Evolutionary conservation across 2,113 vertebrate genomes (phyloP).

Genomic region (Artemisiospiza belli): DNA sequence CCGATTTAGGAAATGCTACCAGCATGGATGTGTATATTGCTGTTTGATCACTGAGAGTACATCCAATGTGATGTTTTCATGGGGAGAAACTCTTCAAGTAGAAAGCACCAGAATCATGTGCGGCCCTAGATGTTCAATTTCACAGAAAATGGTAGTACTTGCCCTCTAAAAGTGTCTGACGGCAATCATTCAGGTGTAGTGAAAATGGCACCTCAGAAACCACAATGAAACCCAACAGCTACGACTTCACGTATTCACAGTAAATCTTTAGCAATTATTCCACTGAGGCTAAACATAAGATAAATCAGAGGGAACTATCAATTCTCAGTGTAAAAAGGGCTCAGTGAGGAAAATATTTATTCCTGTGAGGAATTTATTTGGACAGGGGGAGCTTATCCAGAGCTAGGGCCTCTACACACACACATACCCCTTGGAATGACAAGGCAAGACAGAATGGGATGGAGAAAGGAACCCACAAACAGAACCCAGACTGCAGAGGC

Average conservation of each 20-base stretch:
- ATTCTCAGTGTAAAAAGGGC: not conserved
- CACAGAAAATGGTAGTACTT: not conserved
- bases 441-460: not conserved
- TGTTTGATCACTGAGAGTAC: not conserved
- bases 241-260: not conserved
- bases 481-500: not conserved
- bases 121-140: not conserved
- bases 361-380: not conserved
- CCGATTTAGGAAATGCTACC: not conserved
- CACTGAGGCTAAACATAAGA: not conserved
- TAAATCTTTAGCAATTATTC: not conserved
- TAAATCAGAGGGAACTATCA: not conserved
- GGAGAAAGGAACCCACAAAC: not conserved
- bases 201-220: not conserved
- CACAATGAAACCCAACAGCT: not conserved
- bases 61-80: not conserved
- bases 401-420: not conserved
- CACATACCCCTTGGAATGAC: not conserved
- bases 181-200: not conserved
- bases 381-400: not conserved
- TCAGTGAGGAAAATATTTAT: not conserved
- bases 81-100: not conserved
- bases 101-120: not conserved
- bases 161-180: not conserved
- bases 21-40: not conserved